Evolutionary conservation across 2,888 invertebrate genomes (phyloP), one percentile per base, ranked within the genome.

Genomic region (Nomada goodeniana): DNA sequence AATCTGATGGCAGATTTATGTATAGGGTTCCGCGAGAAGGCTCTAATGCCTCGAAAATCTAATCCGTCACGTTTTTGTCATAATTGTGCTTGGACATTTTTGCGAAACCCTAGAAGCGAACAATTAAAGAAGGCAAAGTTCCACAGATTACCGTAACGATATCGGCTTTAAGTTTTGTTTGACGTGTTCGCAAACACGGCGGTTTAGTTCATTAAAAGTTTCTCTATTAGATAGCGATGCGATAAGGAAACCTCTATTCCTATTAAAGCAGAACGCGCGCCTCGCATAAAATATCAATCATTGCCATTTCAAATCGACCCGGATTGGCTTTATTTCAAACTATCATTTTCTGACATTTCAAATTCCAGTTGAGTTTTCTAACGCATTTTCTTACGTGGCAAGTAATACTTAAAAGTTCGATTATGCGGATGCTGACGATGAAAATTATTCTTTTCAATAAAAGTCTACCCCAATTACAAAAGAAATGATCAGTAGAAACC

Each of bases 71-170:
- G 60, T 53, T 60, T 53, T 60, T 23, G n/a, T 13, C 44, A 20
- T 60, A 23, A 77, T 18, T 57, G 10, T 18, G 23, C 2, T 52
- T 11, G 26, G 53, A 47, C 15, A 47, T 67, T 26, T 52, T 44
- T n/a, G 20, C 11, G 29, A 50, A 10, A 36, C 20, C 50, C 7
- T 10, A 2, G 42, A 9, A 36, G 15, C 29, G 15, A 13, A 13
- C 29, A 63, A 63, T 64, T 52, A 55, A 53, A 23, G 63, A 50
- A 42, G 29, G 44, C 63, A 59, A 69, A 69, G 63, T 79, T 52
- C 15, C 42, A 2, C 20, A 23, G 47, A 50, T 76, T 50, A 20
- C 18, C 42, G 29, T 42, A 68, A 68, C 42, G 23, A 26, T 57
- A 61, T 68, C 44, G 65, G 26, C 53, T 65, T 60, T 59, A 65